Evolutionary conservation across 2,888 invertebrate genomes (phyloP).

Genomic region (Hofmannophila pseudospretella): DNA sequence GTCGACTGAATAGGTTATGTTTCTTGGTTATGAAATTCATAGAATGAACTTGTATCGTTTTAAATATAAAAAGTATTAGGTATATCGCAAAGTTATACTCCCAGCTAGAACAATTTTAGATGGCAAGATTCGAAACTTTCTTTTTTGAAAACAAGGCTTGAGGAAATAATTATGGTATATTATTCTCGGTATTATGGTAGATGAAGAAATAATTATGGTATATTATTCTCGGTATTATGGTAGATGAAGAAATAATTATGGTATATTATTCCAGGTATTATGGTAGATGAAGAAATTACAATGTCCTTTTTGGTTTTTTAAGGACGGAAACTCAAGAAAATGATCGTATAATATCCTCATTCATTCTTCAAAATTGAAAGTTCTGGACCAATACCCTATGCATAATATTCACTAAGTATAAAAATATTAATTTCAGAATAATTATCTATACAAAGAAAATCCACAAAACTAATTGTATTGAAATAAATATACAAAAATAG

Average conservation of each 20-base stretch:
- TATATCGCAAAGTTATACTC: constrained; percentile 37
- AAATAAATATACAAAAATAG: constrained; percentile 54
- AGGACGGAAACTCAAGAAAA: neutral
- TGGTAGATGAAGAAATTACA: too few relatives aligned
- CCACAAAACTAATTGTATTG: constrained; percentile 27
- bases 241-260: too few relatives aligned
- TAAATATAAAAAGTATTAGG: constrained; percentile 29
- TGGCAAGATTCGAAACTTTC: constrained; percentile 30
- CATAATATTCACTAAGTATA: constrained; percentile 66
- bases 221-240: too few relatives aligned
- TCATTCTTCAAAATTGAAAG: constrained; percentile 5
- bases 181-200: too few relatives aligned
- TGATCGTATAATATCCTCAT: neutral
- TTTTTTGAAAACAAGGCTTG: constrained; percentile 2
- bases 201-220: too few relatives aligned
- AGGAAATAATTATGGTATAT: too few relatives aligned
- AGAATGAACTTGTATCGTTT: constrained; percentile 24
- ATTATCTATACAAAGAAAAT: constrained; percentile 47
- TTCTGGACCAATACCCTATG: constrained; percentile 19
- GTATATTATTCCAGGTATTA: too few relatives aligned
- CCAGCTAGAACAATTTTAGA: constrained; percentile 39
- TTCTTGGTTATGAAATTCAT: constrained; percentile 44
- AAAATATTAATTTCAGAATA: constrained; percentile 70
- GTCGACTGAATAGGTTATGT: constrained; percentile 52
- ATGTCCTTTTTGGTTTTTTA: too few relatives aligned